Percentiles rank a stretch among this genome's conserved stretches.
phyloP scores from a whole-genome alignment of 2,888 invertebrate genomes.

The Cacoxenus indagator region DNA sequence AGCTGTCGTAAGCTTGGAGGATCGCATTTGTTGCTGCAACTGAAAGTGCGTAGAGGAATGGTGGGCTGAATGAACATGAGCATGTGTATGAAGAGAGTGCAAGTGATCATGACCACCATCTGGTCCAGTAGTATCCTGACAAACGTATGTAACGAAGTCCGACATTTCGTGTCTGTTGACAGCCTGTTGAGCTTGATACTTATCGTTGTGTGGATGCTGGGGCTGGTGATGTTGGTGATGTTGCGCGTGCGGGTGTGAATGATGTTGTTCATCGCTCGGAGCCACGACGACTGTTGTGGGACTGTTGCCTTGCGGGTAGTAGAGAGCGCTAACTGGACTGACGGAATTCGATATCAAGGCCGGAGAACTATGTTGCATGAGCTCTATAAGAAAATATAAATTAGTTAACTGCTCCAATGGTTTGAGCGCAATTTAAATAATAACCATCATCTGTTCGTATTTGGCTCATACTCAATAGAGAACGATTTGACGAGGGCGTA shows the following conservation, averaged over 20 bases:
- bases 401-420: neutral
- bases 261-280: constrained; percentile 53
- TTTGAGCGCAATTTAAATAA: neutral
- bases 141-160: constrained; percentile 97
- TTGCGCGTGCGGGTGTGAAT: constrained; percentile 42
- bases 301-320: constrained; percentile 71
- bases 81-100: constrained; percentile 27
- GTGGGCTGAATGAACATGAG: constrained; percentile 35
- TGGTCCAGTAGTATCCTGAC: constrained; percentile 86
- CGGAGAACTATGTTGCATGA: constrained; percentile 40
- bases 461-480: constrained; percentile 57
- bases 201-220: constrained; percentile 41
- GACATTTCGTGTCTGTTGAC: constrained; percentile 89
- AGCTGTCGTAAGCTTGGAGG: constrained; percentile 37
- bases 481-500: constrained; percentile 57
- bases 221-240: constrained; percentile 41
- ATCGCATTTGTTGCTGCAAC: constrained; percentile 45
- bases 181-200: constrained; percentile 72
- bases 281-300: constrained; percentile 46
- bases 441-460: constrained; percentile 65
- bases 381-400: neutral
- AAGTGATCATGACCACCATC: constrained; percentile 31
- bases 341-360: constrained; percentile 71
- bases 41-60: constrained; percentile 46
- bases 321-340: constrained; percentile 72